Evolutionary conservation across 2,888 invertebrate species (phyloP), one percentile per base, ranked within the genome.

Genomic region (Dastarcus helophoroides): DNA sequence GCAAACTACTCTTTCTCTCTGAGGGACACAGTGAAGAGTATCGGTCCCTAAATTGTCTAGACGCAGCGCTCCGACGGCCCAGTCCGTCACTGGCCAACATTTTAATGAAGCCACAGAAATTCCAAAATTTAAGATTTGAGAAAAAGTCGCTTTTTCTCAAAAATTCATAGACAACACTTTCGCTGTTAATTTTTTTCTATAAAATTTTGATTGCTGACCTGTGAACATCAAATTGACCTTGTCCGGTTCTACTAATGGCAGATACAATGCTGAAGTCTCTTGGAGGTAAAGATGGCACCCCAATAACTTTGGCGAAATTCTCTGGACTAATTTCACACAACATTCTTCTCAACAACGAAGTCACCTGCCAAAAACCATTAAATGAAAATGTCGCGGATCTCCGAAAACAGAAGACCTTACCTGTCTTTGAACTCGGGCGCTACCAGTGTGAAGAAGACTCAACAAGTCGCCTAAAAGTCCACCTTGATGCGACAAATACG

Each of bases 391-490:
- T n/a, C n/a, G n/a, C n/a, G n/a, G n/a, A 25, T 29, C 14, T 7
- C 12, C 8, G 8, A 15, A 8, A 13, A 7, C 3, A 13, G 17
- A 26, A 14, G 21, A 9, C 32, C 38, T 45, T 54, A 79, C 89
- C 69, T 94, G 94, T 58, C 94, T 68, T 56, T 94, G 94, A 1
- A 94, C 91, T 35, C 94, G 71, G 30, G 93, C 93, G 47, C 93
- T 90, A 33, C 93, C 93, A 0, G 90, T 91, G 53, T 95, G 94
- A 15, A 95, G 64, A 4, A 95, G 65, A 38, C 82, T 80, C 22
- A 94, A 63, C 14, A 95, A 64, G 61, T 94, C 91, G 17, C 79
- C 73, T 2, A 94, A 65, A 28, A 95, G 62, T 14, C 82, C 85
- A 26, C 80, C 76, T 49, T 93, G 90, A 52, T 90, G 88, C 0